Conservation (phyloP, 1,140 invertebrate genomes). For the Phthorimaea operculella region DNA sequence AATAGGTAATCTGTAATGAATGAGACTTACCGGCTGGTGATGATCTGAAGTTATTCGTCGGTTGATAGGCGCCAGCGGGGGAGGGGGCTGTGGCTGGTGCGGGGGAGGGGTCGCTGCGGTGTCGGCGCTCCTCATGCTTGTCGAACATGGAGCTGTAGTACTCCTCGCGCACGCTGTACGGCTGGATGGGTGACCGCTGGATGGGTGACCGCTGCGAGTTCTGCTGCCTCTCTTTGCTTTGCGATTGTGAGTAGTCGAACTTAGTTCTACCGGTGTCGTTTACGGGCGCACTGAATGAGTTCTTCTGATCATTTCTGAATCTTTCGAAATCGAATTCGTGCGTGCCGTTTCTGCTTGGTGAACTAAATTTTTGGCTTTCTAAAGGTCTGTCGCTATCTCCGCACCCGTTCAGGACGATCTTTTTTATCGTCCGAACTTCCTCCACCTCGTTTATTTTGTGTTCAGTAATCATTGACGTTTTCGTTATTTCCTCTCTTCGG, state of each 20-base stretch:
- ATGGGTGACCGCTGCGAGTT: too few relatives aligned
- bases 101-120: not conserved
- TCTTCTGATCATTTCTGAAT: too few relatives aligned
- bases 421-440: slow-evolving; percentile 64
- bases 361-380: too few relatives aligned
- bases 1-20: too few relatives aligned
- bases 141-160: not conserved
- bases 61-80: not conserved
- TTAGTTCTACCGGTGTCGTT: too few relatives aligned
- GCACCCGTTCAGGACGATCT: slow-evolving; percentile 54
- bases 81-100: not conserved
- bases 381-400: slow-evolving; percentile 10
- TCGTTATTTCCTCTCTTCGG: slow-evolving; percentile 40
- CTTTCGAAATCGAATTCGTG: too few relatives aligned
- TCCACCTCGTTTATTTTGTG: slow-evolving; percentile 58
- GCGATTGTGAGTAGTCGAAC: too few relatives aligned
- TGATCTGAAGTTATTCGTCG: slow-evolving; percentile 9
- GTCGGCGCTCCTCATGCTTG: not conserved
- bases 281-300: too few relatives aligned
- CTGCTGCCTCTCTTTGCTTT: too few relatives aligned
- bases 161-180: not conserved
- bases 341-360: too few relatives aligned
- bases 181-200: too few relatives aligned
- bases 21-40: slow-evolving; percentile 22
- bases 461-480: slow-evolving; percentile 52